phyloP scores from a whole-genome alignment of 2,797 vertebrate species.

The Melanotaenia boesemani region DNA sequence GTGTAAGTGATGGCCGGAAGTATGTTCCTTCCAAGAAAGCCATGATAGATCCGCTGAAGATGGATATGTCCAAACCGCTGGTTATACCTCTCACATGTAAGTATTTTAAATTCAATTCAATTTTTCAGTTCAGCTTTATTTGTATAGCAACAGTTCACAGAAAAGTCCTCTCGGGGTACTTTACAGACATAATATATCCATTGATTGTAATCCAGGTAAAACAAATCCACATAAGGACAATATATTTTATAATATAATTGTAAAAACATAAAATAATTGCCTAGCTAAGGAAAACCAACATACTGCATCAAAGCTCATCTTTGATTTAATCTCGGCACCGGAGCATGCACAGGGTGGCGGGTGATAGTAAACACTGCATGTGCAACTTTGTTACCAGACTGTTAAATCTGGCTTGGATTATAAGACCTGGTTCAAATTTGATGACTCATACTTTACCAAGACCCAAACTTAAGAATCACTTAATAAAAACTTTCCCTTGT shows the following conservation, averaged over 20 bases:
- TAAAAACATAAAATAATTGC: background rate
- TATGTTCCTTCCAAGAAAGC: conserved; percentile 82
- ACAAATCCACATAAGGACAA: background rate
- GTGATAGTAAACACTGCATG: background rate
- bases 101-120: conserved; percentile 40
- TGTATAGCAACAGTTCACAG: background rate
- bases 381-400: background rate
- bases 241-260: too few relatives aligned
- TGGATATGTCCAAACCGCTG: conserved; percentile 78
- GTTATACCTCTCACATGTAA: conserved; percentile 80
- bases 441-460: background rate
- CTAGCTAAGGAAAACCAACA: background rate
- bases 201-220: background rate
- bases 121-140: background rate
- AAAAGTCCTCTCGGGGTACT: background rate
- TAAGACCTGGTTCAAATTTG: background rate
- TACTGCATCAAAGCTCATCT: too few relatives aligned
- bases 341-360: too few relatives aligned
- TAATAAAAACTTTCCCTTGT: background rate
- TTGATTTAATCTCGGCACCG: too few relatives aligned
- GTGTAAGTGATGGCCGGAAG: conserved; percentile 52
- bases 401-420: background rate
- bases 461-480: too few relatives aligned
- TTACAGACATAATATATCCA: background rate
- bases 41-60: conserved; percentile 83